Evolutionary conservation across 2,888 invertebrate species (phyloP).

Genomic region (Rugalucina vietnamica): DNA sequence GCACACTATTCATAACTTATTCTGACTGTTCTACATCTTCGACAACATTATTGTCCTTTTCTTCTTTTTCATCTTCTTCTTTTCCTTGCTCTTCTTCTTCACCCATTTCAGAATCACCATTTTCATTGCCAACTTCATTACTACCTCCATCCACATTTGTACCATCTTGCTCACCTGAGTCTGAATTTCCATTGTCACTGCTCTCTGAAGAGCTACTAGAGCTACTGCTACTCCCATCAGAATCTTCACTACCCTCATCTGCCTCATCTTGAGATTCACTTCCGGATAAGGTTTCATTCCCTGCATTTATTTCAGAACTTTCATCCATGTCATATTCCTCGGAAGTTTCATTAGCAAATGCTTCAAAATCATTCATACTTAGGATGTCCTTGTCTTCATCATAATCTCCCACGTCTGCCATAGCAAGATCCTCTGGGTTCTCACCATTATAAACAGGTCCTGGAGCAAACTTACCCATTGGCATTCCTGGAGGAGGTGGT

Average conservation of each 20-base stretch:
- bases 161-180: background rate
- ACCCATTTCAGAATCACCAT: background rate
- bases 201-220: background rate
- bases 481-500: background rate
- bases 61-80: background rate
- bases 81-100: background rate
- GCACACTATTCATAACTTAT: background rate
- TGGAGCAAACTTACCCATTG: background rate
- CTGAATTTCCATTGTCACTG: background rate
- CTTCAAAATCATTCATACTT: background rate
- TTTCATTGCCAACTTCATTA: background rate
- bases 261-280: background rate
- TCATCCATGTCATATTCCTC: background rate
- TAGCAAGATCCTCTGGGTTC: background rate
- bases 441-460: slow-evolving; percentile 3
- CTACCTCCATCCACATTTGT: slow-evolving; percentile 4
- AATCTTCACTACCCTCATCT: slow-evolving; percentile 9
- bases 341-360: background rate
- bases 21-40: background rate
- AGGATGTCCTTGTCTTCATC: slow-evolving; percentile 29
- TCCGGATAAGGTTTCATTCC: background rate
- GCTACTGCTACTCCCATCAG: background rate
- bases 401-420: background rate
- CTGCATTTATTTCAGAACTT: background rate
- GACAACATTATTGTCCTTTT: background rate